Conservation (phyloP, 2,113 vertebrate genomes). For the Sus scrofa region DNA sequence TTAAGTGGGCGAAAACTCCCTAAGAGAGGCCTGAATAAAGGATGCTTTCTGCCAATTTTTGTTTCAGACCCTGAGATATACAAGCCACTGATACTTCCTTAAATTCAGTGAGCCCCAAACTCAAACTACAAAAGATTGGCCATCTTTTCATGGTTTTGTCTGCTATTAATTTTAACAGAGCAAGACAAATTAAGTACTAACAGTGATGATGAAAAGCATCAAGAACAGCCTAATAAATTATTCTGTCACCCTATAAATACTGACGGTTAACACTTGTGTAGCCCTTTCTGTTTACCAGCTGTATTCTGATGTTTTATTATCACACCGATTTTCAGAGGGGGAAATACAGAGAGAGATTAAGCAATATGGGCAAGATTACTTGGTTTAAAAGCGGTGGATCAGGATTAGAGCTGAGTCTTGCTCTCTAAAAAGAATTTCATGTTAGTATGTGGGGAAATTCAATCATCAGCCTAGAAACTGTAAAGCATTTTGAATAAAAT, state of each 20-base stretch:
- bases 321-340: background rate
- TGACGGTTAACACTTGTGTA: background rate
- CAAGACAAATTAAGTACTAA: background rate
- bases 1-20: background rate
- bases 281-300: background rate
- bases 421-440: background rate
- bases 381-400: background rate
- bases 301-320: background rate
- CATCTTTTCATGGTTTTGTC: background rate
- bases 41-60: background rate
- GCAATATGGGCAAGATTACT: background rate
- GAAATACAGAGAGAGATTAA: background rate
- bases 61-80: background rate
- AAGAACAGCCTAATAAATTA: background rate
- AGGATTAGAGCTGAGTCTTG: background rate
- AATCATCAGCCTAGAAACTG: background rate
- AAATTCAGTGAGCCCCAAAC: background rate
- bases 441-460: background rate
- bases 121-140: background rate
- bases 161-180: background rate
- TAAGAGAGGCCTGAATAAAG: background rate
- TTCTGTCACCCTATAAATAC: background rate
- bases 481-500: conserved; percentile 10
- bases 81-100: background rate
- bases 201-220: background rate